phyloP scores from a whole-genome alignment of 2,113 vertebrate species.

The Hydrolagus affinis region DNA sequence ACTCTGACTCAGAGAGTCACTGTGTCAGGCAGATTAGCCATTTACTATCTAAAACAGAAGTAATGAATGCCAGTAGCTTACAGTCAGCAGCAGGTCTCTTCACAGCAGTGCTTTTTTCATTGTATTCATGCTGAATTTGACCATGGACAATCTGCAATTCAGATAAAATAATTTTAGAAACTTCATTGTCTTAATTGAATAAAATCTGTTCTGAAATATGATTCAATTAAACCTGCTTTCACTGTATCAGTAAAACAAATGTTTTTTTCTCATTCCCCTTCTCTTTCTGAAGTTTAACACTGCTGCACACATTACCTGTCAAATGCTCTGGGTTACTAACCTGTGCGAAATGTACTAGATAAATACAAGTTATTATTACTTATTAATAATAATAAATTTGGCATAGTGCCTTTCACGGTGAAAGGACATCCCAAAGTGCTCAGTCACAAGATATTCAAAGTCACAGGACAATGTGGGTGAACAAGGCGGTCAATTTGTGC shows the following conservation, averaged over 20 bases:
- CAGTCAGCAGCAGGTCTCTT: not conserved
- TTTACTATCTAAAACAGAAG: not conserved
- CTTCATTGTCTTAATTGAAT: not conserved
- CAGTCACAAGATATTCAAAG: no score
- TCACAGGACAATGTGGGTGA: no score
- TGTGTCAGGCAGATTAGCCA: no score
- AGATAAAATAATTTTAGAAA: not conserved
- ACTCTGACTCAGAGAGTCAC: no score
- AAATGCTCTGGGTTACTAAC: no score
- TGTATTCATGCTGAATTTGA: not conserved
- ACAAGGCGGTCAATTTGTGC: no score
- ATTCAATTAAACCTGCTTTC: not conserved
- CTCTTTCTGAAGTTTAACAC: not conserved
- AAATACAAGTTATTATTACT: no score
- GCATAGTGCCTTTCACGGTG: no score
- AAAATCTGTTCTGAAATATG: not conserved
- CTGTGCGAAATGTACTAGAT: no score
- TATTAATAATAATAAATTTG: no score
- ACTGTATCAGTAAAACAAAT: not conserved
- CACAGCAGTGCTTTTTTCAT: not conserved
- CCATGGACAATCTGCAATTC: not conserved
- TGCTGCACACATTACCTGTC: no score
- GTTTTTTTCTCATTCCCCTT: not conserved
- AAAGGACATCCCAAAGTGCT: no score
- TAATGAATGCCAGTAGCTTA: not conserved